Evolutionary conservation across 2,113 vertebrate species (phyloP), one percentile per base, ranked within the genome.

Genomic region (Cheilinus undulatus): DNA sequence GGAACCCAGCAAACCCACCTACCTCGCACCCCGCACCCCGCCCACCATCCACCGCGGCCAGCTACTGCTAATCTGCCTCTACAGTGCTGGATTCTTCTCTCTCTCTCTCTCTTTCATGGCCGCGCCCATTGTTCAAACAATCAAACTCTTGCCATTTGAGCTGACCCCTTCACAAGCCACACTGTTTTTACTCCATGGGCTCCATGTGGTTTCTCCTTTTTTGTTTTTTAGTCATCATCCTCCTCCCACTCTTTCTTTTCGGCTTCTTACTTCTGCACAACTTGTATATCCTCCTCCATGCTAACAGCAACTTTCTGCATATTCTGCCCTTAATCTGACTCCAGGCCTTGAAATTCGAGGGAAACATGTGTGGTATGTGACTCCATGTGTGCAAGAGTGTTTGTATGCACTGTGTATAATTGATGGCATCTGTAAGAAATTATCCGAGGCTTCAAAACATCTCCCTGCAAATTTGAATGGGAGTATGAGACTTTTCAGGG

Each of bases 341-440:
- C 50, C 69, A 66, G 80, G 82, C 72, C 48, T 49, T 66, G 40
- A 78, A 64, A 64, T 73, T 57, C 17, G 75, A 70, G 64, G 82
- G 86, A 88, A 91, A 54, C 62, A 78, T 23, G 63, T 82, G 66
- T 78, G 80, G 77, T 69, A 79, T 90, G 87, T 66, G 64, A 49
- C 70, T 78, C 11, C 43, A 40, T 81, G 76, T 70, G 69, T 69
- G 38, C 56, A 11, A 63, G 74, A 1, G 22, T 74, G 71, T 78
- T 78, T 87, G 58, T 69, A 52, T 62, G 76, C 69, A 60, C 6
- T 6, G 17, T 49, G 42, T 43, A 53, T 90, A 90, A 89, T 87
- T 77, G 66, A 66, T 60, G 56, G 26, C 87, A 89, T 77, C 71
- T 88, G 85, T 62, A 28, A 73, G 75, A 84, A 83, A 86, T 88